Conservation (phyloP, 2,113 vertebrate genomes). For the Microtus richardsoni region DNA sequence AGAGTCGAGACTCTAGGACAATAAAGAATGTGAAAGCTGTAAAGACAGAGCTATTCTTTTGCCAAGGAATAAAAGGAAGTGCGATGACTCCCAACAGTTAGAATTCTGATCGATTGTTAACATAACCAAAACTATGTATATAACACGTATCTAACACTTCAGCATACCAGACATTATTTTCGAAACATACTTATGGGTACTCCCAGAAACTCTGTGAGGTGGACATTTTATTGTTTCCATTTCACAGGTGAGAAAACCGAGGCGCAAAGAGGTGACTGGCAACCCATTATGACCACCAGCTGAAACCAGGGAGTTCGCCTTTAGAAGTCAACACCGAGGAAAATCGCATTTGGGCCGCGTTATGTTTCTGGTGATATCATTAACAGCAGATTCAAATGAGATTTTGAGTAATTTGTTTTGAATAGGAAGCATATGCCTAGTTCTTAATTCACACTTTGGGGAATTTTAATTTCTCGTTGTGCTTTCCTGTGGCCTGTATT, state of each 20-base stretch:
- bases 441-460: slow-evolving; percentile 52
- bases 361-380: slow-evolving; percentile 30
- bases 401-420: slow-evolving; percentile 56
- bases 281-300: neutral
- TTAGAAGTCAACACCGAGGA: neutral
- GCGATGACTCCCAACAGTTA: neutral
- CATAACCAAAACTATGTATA: neutral
- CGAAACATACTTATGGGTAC: neutral
- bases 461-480: slow-evolving; percentile 53
- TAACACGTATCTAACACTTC: neutral
- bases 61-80: neutral
- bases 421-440: slow-evolving; percentile 38
- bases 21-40: neutral
- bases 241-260: neutral
- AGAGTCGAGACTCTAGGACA: neutral
- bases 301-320: neutral
- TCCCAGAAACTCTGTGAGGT: neutral
- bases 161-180: neutral
- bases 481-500: slow-evolving; percentile 10
- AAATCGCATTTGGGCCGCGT: neutral
- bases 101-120: neutral
- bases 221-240: neutral
- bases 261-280: neutral
- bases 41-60: neutral
- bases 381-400: neutral